Evolutionary conservation across 2,797 vertebrate species (phyloP), one percentile per base, ranked within the genome.

Genomic region (Clarias laeviceps): DNA sequence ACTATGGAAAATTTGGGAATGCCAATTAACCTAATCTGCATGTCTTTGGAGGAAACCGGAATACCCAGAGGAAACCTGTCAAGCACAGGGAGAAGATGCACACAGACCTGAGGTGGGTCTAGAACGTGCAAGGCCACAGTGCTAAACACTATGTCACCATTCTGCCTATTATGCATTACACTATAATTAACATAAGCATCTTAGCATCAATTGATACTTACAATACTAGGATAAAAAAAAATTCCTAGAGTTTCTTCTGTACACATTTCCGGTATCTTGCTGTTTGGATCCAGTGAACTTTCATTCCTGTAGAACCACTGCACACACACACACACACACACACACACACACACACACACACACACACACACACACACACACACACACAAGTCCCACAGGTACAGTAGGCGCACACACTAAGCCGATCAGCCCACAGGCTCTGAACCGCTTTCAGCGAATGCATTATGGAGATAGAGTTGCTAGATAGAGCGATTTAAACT

Each of bases 371-470:
- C 11, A 85, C 80, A 91, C 85, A 85, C 86, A 87, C 57, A 83
- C 89, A 84, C 87, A 88, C 59, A 79, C 77, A 34, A 78, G 77
- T 40, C 5, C 82, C 64, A 56, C 50, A 59, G 79, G 84, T 85
- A 86, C 32, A n/a, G n/a, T n/a, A n/a, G n/a, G 18, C 85, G 83
- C 70, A 81, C 87, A 40, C 5, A 85, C 83, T 94, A 93, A 94
- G 93, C 94, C 91, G 86, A 91, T 90, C 89, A 93, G 90, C 91
- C 84, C 88, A 90, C 83, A 91, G 77, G 59, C 50, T 80, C 73
- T 89, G 29, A 91, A 90, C 89, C 76, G 89, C 91, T 91, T 91
- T 74, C 62, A 83, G 90, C 93, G 92, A 94, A 92, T 91, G 91
- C 89, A 93, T 94, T 93, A 95, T 84, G 83, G 82, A 87, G 88